Percentiles rank a stretch among this genome's conserved stretches.
Conservation (phyloP, 2,888 invertebrate species). For the Perizoma flavofasciatum region DNA sequence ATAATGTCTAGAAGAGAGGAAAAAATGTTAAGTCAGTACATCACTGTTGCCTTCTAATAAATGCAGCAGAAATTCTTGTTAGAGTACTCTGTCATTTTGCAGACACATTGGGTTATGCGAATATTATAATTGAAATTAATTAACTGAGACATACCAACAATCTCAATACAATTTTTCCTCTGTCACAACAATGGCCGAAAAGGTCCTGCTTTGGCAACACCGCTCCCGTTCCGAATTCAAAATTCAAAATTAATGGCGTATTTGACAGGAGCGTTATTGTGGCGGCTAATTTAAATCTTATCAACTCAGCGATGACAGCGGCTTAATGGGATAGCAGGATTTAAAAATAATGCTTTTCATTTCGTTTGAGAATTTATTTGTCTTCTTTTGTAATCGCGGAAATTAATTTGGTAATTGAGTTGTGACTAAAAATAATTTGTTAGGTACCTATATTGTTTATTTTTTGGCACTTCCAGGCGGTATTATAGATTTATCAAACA, state of each 20-base stretch:
- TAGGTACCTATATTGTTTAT: neutral
- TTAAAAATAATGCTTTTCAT: constrained; percentile 68
- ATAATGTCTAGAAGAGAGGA: too few relatives aligned
- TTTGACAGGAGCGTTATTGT: constrained; percentile 83
- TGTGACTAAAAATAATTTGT: constrained; percentile 2
- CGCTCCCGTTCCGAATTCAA: constrained; percentile 80
- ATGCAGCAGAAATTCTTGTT: too few relatives aligned
- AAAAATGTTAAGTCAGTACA: too few relatives aligned
- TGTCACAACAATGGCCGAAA: constrained; percentile 33
- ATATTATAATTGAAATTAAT: constrained; percentile 9
- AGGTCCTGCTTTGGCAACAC: constrained; percentile 36
- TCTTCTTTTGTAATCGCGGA: constrained; percentile 48
- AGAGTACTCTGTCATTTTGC: too few relatives aligned
- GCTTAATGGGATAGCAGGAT: constrained; percentile 78
- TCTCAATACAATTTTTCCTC: constrained; percentile 5
- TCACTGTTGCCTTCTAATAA: too few relatives aligned
- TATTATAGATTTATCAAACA: too few relatives aligned
- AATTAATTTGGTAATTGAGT: constrained; percentile 50
- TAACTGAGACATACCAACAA: neutral
- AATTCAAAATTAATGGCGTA: constrained; percentile 80
- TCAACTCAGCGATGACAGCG: constrained; percentile 80
- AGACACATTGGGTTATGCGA: neutral
- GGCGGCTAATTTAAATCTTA: constrained; percentile 82
- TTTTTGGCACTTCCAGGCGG: neutral
- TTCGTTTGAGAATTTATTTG: constrained; percentile 51